phyloP scores from a whole-genome alignment of 2,113 vertebrate genomes.

The Eudyptes chrysolophus region DNA sequence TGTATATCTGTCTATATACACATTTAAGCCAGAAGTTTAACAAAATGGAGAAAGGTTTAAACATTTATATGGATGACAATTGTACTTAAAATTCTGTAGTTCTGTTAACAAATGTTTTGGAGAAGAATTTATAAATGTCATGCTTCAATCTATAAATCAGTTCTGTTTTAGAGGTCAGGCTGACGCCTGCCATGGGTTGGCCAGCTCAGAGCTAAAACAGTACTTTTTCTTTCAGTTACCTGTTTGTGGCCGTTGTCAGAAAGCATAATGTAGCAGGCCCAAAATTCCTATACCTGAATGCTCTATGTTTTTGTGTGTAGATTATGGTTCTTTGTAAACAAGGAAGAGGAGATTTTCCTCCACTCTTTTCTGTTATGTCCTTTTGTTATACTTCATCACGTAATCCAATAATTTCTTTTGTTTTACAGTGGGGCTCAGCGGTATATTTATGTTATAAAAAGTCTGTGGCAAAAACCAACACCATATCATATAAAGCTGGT shows the following conservation, averaged over 20 bases:
- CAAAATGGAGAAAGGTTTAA: not conserved
- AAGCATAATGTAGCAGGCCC: not conserved
- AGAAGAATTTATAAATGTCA: not conserved
- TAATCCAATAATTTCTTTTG: constrained; percentile 13
- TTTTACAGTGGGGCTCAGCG: constrained; percentile 93
- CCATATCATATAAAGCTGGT: constrained; percentile 98
- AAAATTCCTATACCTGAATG: not conserved
- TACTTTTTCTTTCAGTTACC: not conserved
- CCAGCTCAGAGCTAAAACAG: not conserved
- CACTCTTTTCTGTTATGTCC: not conserved
- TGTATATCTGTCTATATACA: not conserved
- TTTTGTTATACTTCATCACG: not conserved
- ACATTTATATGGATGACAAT: not conserved
- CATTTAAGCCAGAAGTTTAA: not conserved
- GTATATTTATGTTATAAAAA: constrained; percentile 98
- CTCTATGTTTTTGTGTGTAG: not conserved
- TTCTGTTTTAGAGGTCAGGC: not conserved
- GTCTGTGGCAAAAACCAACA: constrained; percentile 97
- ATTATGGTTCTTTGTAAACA: not conserved
- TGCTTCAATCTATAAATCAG: not conserved
- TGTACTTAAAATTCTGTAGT: not conserved
- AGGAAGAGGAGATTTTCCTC: not conserved
- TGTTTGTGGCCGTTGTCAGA: not conserved
- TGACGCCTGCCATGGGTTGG: not conserved
- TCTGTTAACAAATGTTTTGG: not conserved